Evolutionary conservation across 2,888 invertebrate genomes (phyloP).

Genomic region (Rugalucina vietnamica): DNA sequence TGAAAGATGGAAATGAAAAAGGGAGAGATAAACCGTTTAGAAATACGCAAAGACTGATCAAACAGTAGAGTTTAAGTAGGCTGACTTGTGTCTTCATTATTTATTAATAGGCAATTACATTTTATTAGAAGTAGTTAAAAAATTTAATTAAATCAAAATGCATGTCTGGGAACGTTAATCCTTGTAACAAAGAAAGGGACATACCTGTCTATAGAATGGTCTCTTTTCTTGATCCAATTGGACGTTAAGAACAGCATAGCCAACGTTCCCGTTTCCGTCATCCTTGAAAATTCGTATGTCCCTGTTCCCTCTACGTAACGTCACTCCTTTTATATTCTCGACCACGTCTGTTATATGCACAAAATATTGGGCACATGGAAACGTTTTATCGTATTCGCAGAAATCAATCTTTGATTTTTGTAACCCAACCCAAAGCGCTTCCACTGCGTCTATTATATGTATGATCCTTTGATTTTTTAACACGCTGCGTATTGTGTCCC

Average conservation of each 20-base stretch:
- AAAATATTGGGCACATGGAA: conserved; percentile 68
- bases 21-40: too few species aligned
- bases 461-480: conserved; percentile 70
- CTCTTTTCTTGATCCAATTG: conserved; percentile 56
- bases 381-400: conserved; percentile 60
- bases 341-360: conserved; percentile 41
- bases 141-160: too few species aligned
- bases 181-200: too few species aligned
- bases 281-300: conserved; percentile 68
- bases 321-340: conserved; percentile 38
- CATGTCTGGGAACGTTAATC: too few species aligned
- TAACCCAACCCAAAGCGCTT: conserved; percentile 71
- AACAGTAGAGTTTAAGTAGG: too few species aligned
- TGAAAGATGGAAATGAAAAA: too few species aligned
- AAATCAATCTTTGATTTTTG: conserved; percentile 57
- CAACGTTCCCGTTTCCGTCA: conserved; percentile 75
- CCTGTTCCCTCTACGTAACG: conserved; percentile 22
- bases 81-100: too few species aligned
- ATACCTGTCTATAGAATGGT: too few species aligned
- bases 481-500: conserved; percentile 41
- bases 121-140: too few species aligned
- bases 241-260: conserved; percentile 74
- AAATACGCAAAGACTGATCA: too few species aligned
- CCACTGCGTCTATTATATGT: conserved; percentile 74
- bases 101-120: too few species aligned